phyloP scores from a whole-genome alignment of 2,113 vertebrate genomes.

The Eubucco bourcierii region DNA sequence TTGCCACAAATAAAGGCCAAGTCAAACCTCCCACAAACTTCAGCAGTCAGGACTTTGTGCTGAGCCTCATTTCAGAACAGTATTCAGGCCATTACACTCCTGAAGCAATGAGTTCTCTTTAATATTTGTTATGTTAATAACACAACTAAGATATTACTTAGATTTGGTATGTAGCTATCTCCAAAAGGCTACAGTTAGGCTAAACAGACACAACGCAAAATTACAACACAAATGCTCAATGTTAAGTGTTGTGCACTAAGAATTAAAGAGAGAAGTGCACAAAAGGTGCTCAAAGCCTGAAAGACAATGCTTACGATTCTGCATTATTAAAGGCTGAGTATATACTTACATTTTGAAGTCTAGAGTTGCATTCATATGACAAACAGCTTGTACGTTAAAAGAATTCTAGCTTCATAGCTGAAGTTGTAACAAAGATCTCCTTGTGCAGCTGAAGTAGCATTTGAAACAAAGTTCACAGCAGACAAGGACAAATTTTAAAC shows the following conservation, averaged over 20 bases:
- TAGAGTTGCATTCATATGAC: not conserved
- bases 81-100: not conserved
- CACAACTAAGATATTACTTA: not conserved
- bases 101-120: not conserved
- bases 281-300: not conserved
- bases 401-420: not conserved
- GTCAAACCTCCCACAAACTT: not conserved
- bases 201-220: not conserved
- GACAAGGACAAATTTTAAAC: not conserved
- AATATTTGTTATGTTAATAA: not conserved
- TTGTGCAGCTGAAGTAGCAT: not conserved
- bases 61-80: not conserved
- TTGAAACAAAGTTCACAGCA: not conserved
- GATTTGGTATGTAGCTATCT: slow-evolving; percentile 19
- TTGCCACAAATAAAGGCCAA: not conserved
- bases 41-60: not conserved
- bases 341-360: not conserved
- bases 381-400: not conserved
- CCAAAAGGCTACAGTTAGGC: not conserved
- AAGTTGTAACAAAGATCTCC: not conserved
- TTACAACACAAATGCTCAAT: not conserved
- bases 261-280: not conserved
- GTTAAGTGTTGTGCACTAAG: not conserved
- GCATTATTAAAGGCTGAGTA: not conserved
- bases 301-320: not conserved